Evolutionary conservation across 2,113 vertebrate species (phyloP).

Genomic region (Ammodytes dubius): DNA sequence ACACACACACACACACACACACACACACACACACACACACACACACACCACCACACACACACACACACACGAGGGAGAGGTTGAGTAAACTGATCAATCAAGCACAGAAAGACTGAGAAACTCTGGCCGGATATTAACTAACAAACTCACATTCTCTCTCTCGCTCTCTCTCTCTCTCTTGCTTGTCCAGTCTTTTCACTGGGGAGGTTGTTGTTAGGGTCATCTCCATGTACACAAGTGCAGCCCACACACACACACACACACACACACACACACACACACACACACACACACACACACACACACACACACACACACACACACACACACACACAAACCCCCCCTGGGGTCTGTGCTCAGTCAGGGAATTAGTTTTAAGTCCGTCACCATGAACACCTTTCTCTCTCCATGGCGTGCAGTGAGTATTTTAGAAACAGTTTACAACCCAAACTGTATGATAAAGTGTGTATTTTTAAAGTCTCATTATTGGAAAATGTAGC

Average conservation of each 20-base stretch:
- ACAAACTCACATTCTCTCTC: constrained; percentile 30
- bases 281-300: background rate
- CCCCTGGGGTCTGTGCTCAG: constrained; percentile 47
- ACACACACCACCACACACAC: background rate
- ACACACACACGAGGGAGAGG: constrained; percentile 10
- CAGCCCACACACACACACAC: constrained; percentile 61
- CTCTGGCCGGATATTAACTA: constrained; percentile 53
- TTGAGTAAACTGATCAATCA: constrained; percentile 58
- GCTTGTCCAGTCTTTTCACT: constrained; percentile 16
- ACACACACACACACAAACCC: constrained; percentile 30
- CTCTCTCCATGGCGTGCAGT: constrained; percentile 42
- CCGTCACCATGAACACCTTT: constrained; percentile 60
- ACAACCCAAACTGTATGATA: background rate
- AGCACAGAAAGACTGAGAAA: constrained; percentile 29
- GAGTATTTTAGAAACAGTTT: constrained; percentile 56
- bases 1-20: background rate
- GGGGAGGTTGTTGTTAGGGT: constrained; percentile 70
- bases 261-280: constrained; percentile 12
- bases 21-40: background rate
- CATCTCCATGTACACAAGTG: constrained; percentile 79
- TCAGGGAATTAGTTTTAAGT: constrained; percentile 43
- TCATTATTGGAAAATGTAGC: background rate
- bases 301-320: constrained; percentile 21
- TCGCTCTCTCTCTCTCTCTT: background rate
- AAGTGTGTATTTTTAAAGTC: background rate